Percentiles rank a stretch among this genome's conserved stretches.
Conservation (phyloP, 2,113 vertebrate species). For the Chascanopsetta lugubris region DNA sequence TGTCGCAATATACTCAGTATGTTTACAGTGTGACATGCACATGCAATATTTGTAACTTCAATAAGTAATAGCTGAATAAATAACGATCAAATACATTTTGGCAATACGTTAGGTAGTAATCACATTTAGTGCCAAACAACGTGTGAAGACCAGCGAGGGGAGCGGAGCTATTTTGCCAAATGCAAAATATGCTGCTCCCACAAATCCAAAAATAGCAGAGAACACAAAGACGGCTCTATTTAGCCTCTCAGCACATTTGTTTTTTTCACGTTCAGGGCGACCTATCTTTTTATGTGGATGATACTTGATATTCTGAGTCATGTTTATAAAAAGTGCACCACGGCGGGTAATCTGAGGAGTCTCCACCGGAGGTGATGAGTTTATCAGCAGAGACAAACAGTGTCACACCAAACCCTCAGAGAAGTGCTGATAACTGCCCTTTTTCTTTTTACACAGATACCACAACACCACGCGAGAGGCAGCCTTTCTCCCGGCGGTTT, state of each 20-base stretch:
- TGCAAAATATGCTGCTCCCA: slow-evolving; percentile 2
- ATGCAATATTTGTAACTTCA: too few species aligned
- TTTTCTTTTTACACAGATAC: not conserved
- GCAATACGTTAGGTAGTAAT: too few species aligned
- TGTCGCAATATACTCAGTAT: too few species aligned
- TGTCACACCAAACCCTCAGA: slow-evolving; percentile 9
- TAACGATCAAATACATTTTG: too few species aligned
- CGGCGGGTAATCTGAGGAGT: not conserved
- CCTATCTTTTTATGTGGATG: too few species aligned
- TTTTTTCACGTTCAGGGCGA: not conserved
- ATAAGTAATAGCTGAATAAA: too few species aligned
- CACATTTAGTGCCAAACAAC: not conserved
- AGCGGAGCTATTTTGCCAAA: not conserved
- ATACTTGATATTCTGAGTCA: not conserved
- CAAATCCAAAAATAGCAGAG: slow-evolving; percentile 18
- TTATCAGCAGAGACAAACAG: slow-evolving; percentile 49
- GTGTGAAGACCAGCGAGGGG: not conserved
- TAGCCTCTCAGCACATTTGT: not conserved
- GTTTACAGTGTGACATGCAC: too few species aligned
- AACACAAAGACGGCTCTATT: slow-evolving; percentile 9
- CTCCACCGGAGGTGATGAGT: slow-evolving; percentile 46
- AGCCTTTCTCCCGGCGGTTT: not conserved
- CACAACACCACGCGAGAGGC: not conserved
- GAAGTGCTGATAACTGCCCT: slow-evolving; percentile 13
- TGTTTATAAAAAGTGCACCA: not conserved